These are phyloP conservation scores for Ceriagrion tenellum DNA, from an alignment of 2,888 invertebrate species.

Conservation along the genomic window DNA sequence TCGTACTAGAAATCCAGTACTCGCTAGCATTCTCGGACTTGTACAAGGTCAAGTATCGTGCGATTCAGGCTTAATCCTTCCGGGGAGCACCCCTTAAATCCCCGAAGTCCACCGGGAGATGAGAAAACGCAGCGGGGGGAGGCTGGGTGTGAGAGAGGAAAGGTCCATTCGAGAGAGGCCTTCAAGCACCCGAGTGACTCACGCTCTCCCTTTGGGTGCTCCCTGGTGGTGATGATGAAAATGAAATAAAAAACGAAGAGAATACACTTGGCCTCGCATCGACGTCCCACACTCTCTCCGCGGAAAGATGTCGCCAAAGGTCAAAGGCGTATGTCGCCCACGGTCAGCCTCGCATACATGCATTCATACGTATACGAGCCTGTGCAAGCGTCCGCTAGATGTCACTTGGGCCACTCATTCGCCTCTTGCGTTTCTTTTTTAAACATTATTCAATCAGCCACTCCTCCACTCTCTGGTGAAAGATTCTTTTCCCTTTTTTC, in stretches of 20 bases:
- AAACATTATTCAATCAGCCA: background rate
- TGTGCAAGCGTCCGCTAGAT: background rate
- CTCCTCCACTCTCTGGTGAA: background rate
- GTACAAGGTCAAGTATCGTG: no score
- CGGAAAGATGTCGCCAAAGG: constrained; percentile 56
- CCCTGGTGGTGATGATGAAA: background rate
- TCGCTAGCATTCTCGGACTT: no score
- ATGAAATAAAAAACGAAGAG: background rate
- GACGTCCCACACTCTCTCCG: constrained; percentile 1
- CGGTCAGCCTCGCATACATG: background rate
- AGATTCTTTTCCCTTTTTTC: no score
- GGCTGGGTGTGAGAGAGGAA: no score
- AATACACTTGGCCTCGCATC: constrained; percentile 29
- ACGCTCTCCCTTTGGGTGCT: constrained; percentile 46
- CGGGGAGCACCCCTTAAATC: background rate
- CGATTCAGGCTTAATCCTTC: no score
- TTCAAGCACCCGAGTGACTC: constrained; percentile 3
- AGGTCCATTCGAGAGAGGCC: background rate
- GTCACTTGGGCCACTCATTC: background rate
- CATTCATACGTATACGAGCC: no score
- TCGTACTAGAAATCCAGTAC: no score
- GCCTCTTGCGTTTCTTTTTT: background rate
- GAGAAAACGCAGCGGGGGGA: background rate
- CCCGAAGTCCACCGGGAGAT: background rate
- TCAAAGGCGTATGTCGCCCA: constrained; percentile 52